Base-by-base conservation (phyloP, 2,797 vertebrate genomes). In the Coregonus suidteri region DNA sequence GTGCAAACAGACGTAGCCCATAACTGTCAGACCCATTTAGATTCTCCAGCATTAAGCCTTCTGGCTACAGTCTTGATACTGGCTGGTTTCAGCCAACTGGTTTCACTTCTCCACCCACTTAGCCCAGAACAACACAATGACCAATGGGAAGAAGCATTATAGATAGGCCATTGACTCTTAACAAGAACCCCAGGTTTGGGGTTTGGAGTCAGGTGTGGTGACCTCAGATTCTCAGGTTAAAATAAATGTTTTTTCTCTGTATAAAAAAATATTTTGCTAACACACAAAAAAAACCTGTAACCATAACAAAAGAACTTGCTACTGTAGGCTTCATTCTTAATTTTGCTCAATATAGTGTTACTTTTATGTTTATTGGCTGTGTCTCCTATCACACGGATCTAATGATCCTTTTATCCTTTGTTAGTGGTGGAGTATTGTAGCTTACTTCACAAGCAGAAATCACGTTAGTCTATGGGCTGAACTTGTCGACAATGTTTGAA, bases 31-130 rank as follows among this genome's bases (percentile, higher is more conserved):
- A 47, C 9, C 41, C 9, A 47, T 71, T 74, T 47, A 64, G 71
- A 52, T 54, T 77, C 31, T 71, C 62, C 7, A 52, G 76, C 81
- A 64, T 75, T 77, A 71, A 64, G 52, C 51, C 6, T 7, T 52
- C 56, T 75, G 76, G 79, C 86, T 86, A 81, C 83, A 84, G 81
- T 80, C 77, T 82, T 69, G 67, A 71, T 25, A 77, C 59, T 70
- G 73, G 72, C 84, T 79, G 84, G 81, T 92, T 93, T 93, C 90
- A 88, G 86, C 82, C 86, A 85, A 82, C 76, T n/a, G 56, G 89
- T 87, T 89, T 89, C 87, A 86, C 78, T 84, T 75, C 80, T 85
- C 84, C 84, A 82, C 84, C 84, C 75, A 87, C 87, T 86, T 81
- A 51, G 78, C 13, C 51, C 6, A 71, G 13, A 30, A 52, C 20